Evolutionary conservation across 2,113 vertebrate species (phyloP).

Genomic region (Tachysurus fulvidraco): DNA sequence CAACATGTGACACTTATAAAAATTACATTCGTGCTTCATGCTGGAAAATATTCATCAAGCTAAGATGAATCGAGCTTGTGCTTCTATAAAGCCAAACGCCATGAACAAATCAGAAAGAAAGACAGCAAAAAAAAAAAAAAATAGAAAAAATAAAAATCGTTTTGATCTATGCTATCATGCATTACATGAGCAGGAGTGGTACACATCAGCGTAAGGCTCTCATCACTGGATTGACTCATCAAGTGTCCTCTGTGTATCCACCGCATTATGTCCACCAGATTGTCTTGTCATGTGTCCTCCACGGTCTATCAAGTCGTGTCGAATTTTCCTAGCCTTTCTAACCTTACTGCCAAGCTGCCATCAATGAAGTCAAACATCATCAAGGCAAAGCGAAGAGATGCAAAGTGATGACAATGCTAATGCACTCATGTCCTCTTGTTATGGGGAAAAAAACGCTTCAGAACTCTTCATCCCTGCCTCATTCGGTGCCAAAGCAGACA

Average conservation of each 20-base stretch:
- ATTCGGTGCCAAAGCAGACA: slow-evolving; percentile 25
- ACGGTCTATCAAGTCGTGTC: slow-evolving; percentile 5
- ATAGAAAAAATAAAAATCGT: too few species aligned
- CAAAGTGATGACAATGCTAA: slow-evolving; percentile 16
- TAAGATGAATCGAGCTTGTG: not conserved
- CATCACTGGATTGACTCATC: not conserved
- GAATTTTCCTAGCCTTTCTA: not conserved
- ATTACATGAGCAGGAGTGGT: not conserved
- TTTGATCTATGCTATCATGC: too few species aligned
- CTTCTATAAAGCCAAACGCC: not conserved
- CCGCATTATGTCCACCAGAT: slow-evolving; percentile 13
- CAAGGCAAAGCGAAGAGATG: slow-evolving; percentile 1
- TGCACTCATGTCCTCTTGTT: slow-evolving; percentile 14
- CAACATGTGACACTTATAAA: too few species aligned
- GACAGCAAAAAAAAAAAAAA: too few species aligned
- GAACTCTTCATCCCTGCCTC: slow-evolving; percentile 21
- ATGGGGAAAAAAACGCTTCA: slow-evolving; percentile 5
- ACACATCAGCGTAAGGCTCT: not conserved
- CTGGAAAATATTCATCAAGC: not conserved
- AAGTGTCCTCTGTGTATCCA: not conserved
- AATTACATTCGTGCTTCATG: not conserved
- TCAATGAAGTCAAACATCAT: slow-evolving; percentile 41
- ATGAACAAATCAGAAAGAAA: not conserved
- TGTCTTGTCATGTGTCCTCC: slow-evolving; percentile 9
- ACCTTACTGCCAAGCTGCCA: not conserved